A percentile compares a stretch with the other conserved stretches of the same genome.
phyloP scores from a whole-genome alignment of 2,888 invertebrate species.

The Heteropelma amictum region DNA sequence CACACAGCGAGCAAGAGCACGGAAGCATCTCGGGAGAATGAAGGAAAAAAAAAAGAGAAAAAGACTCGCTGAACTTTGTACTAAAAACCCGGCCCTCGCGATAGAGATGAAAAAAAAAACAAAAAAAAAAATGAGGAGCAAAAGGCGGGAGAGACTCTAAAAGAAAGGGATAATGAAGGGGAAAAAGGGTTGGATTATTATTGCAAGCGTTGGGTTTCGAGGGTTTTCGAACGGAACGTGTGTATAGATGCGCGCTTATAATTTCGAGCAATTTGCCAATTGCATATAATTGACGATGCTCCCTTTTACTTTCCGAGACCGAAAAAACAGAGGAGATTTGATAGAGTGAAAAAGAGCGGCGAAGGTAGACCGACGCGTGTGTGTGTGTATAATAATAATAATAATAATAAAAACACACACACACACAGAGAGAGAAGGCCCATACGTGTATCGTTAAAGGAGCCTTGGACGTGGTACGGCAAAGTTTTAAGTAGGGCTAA shows the following conservation, averaged over 20 bases:
- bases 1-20: conserved; percentile 4
- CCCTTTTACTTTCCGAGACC: conserved; percentile 71
- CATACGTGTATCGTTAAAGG: not conserved
- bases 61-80: not conserved
- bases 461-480: conserved; percentile 46
- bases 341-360: conserved; percentile 43
- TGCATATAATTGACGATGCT: conserved; percentile 75
- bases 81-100: no score
- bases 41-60: no score
- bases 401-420: not conserved
- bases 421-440: not conserved
- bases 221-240: conserved; percentile 42
- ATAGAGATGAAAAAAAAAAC: conserved; percentile 5
- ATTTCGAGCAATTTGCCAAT: conserved; percentile 77
- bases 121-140: not conserved
- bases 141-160: not conserved
- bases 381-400: not conserved
- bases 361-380: not conserved
- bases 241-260: conserved; percentile 65
- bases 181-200: conserved; percentile 37
- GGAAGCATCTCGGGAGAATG: conserved; percentile 19
- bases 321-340: conserved; percentile 36
- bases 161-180: conserved; percentile 1
- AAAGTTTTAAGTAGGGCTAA: conserved; percentile 75
- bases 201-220: conserved; percentile 34